Conservation (phyloP, 2,888 invertebrate species). For the Drosophila fulvimacula region DNA sequence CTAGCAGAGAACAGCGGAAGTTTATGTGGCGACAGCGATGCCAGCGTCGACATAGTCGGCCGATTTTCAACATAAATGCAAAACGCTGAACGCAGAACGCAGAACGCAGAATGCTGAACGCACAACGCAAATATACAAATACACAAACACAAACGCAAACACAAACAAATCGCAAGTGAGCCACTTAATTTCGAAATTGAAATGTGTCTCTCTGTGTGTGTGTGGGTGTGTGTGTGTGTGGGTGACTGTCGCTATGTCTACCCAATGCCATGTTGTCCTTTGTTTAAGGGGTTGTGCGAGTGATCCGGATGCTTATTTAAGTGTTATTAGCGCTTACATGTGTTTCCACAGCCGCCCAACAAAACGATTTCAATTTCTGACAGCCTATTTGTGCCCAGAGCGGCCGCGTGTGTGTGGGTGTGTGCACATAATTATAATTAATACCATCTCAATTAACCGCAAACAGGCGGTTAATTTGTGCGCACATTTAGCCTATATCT, state of each 20-base stretch:
- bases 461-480: slow-evolving; percentile 76
- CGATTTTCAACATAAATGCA: slow-evolving; percentile 55
- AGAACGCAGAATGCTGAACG: slow-evolving; percentile 32
- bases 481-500: slow-evolving; percentile 57
- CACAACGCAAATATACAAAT: slow-evolving; percentile 41
- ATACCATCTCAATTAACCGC: slow-evolving; percentile 80
- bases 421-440: slow-evolving; percentile 66
- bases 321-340: slow-evolving; percentile 79
- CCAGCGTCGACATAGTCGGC: slow-evolving; percentile 31
- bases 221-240: slow-evolving; percentile 16
- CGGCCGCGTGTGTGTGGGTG: slow-evolving; percentile 22
- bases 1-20: slow-evolving; percentile 47
- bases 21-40: slow-evolving; percentile 48
- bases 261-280: slow-evolving; percentile 9
- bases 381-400: slow-evolving; percentile 44
- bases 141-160: slow-evolving; percentile 53
- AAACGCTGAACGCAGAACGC: slow-evolving; percentile 34
- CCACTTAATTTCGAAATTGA: slow-evolving; percentile 78
- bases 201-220: slow-evolving; percentile 46
- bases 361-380: slow-evolving; percentile 75
- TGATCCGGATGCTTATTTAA: slow-evolving; percentile 62
- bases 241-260: slow-evolving; percentile 17
- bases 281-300: slow-evolving; percentile 31
- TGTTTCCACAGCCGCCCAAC: slow-evolving; percentile 57
- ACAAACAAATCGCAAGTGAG: slow-evolving; percentile 61